Evolutionary conservation across 2,113 vertebrate genomes (phyloP).

Genomic region (Danio rerio): DNA sequence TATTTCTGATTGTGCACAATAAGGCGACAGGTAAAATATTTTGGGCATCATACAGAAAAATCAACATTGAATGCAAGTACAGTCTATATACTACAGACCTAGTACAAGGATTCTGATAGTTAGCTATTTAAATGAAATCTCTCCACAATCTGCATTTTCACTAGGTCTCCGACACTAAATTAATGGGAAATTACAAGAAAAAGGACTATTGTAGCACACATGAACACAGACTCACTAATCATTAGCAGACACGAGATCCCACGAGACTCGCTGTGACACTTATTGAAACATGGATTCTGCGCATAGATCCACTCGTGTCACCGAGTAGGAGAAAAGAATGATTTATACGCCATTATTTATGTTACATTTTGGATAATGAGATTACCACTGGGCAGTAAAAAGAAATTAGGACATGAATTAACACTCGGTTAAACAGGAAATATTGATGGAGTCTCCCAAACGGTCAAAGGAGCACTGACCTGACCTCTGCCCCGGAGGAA

Average conservation of each 20-base stretch:
- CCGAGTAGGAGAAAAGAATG: slow-evolving; percentile 6
- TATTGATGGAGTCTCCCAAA: slow-evolving; percentile 21
- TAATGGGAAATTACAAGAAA: background rate
- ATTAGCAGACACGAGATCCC: slow-evolving; percentile 22
- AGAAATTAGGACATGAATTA: slow-evolving; percentile 45
- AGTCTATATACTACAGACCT: background rate
- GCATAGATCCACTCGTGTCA: slow-evolving; percentile 21
- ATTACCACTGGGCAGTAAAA: slow-evolving; percentile 34
- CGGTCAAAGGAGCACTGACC: slow-evolving; percentile 19
- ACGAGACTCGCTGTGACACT: background rate
- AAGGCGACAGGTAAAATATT: too few species aligned
- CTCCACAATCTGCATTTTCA: background rate
- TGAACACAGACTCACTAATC: slow-evolving; percentile 32
- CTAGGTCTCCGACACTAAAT: background rate
- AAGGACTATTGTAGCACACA: background rate
- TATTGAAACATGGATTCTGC: slow-evolving; percentile 19
- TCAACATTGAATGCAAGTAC: background rate
- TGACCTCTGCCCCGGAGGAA: slow-evolving; percentile 29
- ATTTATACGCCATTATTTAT: slow-evolving; percentile 9
- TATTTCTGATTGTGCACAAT: too few species aligned
- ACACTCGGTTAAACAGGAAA: slow-evolving; percentile 17
- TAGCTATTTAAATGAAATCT: background rate
- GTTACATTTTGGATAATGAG: slow-evolving; percentile 20
- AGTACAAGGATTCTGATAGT: background rate
- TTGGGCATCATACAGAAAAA: too few species aligned